Percentiles rank a stretch among this genome's conserved stretches.
Evolutionary conservation across 2,888 invertebrate species (phyloP).

Genomic region (Idaea dimidiata): DNA sequence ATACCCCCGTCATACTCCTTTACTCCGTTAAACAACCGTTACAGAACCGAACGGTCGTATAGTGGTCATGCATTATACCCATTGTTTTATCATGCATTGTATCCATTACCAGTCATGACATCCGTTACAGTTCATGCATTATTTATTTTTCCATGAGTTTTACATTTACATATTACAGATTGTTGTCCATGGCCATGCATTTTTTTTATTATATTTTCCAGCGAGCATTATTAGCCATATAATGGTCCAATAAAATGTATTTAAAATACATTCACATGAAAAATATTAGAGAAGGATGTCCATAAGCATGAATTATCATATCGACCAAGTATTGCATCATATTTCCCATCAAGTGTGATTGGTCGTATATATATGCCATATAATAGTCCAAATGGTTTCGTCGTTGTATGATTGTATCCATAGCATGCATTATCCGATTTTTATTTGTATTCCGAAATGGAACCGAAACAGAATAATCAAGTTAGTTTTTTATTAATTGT

Average conservation of each 20-base stretch:
- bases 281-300: background rate
- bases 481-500: slow-evolving; percentile 17
- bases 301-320: slow-evolving; percentile 24
- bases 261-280: too few species aligned
- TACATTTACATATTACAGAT: too few species aligned
- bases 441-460: background rate
- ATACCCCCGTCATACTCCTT: slow-evolving; percentile 69
- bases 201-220: too few species aligned
- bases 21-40: slow-evolving; percentile 49
- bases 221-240: too few species aligned
- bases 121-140: too few species aligned
- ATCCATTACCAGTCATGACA: too few species aligned
- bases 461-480: slow-evolving; percentile 10
- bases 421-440: background rate
- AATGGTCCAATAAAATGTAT: too few species aligned
- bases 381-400: slow-evolving; percentile 4
- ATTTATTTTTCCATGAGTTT: too few species aligned
- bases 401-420: background rate
- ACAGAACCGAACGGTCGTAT: slow-evolving; percentile 7
- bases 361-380: background rate
- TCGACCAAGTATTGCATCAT: background rate
- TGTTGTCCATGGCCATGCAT: too few species aligned
- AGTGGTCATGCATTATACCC: background rate
- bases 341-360: background rate
- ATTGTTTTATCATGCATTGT: too few species aligned